phyloP scores from a whole-genome alignment of 2,888 invertebrate genomes.

The Ligdia adustata region DNA sequence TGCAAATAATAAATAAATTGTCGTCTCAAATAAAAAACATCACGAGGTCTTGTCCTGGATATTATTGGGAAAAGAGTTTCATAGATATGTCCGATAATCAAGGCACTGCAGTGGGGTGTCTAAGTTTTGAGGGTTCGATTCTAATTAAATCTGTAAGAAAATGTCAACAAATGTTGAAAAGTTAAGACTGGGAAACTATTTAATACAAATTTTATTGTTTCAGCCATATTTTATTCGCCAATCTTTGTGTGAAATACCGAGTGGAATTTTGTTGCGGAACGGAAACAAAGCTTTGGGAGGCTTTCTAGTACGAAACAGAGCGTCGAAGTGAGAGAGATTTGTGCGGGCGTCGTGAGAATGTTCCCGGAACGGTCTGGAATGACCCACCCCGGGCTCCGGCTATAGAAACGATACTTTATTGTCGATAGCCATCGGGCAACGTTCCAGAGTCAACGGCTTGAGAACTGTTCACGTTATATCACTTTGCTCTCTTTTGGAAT shows the following conservation, averaged over 20 bases:
- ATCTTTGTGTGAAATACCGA: constrained; percentile 34
- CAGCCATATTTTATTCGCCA: constrained; percentile 36
- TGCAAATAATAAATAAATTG: too few species aligned
- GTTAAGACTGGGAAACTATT: constrained; percentile 21
- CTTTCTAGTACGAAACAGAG: constrained; percentile 48
- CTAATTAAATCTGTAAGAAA: too few species aligned
- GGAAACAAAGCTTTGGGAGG: constrained; percentile 51
- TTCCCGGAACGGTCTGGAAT: constrained; percentile 33
- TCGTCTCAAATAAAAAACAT: too few species aligned
- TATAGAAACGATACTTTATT: constrained; percentile 40
- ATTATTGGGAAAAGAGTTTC: too few species aligned
- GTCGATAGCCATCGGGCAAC: constrained; percentile 39
- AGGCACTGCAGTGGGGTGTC: too few species aligned
- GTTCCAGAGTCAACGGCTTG: constrained; percentile 38
- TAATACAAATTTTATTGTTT: constrained; percentile 37
- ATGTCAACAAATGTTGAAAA: constrained; percentile 5
- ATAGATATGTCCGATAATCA: too few species aligned
- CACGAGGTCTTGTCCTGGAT: too few species aligned
- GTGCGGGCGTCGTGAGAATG: constrained; percentile 54
- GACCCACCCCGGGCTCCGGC: constrained; percentile 16
- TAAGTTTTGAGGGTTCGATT: too few species aligned
- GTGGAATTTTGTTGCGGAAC: constrained; percentile 40
- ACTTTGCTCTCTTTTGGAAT: constrained; percentile 26
- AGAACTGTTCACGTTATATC: constrained; percentile 31
- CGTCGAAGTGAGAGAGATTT: constrained; percentile 59